Base-by-base conservation (phyloP, 2,888 invertebrate genomes). In the Teleogryllus oceanicus region DNA sequence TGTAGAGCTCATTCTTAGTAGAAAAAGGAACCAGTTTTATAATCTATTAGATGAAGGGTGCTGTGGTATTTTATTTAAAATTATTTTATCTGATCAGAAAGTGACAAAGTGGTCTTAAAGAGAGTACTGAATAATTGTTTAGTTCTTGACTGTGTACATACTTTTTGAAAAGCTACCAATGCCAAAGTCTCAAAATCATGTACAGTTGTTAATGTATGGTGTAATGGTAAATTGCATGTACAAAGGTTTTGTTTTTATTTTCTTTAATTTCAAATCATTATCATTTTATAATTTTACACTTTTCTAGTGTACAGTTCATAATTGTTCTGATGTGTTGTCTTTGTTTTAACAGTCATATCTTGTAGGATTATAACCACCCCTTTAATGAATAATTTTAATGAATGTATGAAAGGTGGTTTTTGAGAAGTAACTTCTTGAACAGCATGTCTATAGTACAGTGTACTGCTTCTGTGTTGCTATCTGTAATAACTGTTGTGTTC, bases 181-280 rank as follows among this genome's bases (percentile, higher is more conserved):
- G n/a, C 62, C 62, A 62, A 62, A 62, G 13, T 62, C n/a, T 62
- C 16, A 62, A 62, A 62, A n/a, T 37, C 37, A 37, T n/a, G 62
- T 62, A 62, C 13, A 62, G 62, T 62, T 62, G 62, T 62, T 62
- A 5, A 62, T 18, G 62, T 18, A 62, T 62, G 62, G n/a, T 18
- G 37, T 37, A 37, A 37, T 37, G 37, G 37, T 18, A 62, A 62
- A n/a, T 62, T 13, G 62, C 62, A 62, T 62, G 62, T 62, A 62
- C 62, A 62, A 62, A 62, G 62, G 62, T 62, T 18, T 62, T 62
- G 62, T 62, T 62, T 62, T 62, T 62, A 62, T 62, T 18, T 62
- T 62, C n/a, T 62, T 62, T 62, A 13, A 62, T 13, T 8, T 37
- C 8, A 37, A 37, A 37, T 37, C 1, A 21, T 21, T 21, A 37